Conservation (phyloP, 2,888 invertebrate species). For the Athalia rosae region DNA sequence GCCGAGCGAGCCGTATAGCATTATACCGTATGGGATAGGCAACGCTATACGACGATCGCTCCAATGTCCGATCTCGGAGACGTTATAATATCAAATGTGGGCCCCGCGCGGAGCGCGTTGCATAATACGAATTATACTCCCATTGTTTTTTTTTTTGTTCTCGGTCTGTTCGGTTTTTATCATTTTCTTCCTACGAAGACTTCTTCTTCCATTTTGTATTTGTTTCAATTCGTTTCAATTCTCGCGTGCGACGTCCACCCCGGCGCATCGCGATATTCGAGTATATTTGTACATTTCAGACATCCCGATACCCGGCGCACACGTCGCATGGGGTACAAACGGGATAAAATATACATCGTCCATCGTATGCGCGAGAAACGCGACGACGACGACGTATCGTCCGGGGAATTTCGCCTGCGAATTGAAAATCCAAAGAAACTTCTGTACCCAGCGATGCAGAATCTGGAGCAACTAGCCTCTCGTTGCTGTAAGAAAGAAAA, state of each 20-base stretch:
- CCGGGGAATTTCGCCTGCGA: background rate
- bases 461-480: conserved; percentile 38
- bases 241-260: background rate
- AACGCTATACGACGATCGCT: background rate
- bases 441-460: conserved; percentile 9
- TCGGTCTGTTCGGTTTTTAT: no score
- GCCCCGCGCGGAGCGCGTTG: background rate
- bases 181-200: no score
- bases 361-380: background rate
- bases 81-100: background rate
- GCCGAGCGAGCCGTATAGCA: background rate
- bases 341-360: background rate
- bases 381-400: conserved; percentile 10
- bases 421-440: background rate
- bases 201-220: no score
- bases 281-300: background rate
- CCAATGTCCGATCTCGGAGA: conserved; percentile 19
- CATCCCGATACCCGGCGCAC: background rate
- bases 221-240: background rate
- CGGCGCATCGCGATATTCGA: background rate
- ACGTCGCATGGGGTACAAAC: background rate
- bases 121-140: background rate
- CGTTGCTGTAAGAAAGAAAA: background rate
- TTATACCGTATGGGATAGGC: background rate
- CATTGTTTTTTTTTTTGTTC: background rate